Conservation (phyloP, 1,140 invertebrate genomes). For the Drosophila aff. region DNA sequence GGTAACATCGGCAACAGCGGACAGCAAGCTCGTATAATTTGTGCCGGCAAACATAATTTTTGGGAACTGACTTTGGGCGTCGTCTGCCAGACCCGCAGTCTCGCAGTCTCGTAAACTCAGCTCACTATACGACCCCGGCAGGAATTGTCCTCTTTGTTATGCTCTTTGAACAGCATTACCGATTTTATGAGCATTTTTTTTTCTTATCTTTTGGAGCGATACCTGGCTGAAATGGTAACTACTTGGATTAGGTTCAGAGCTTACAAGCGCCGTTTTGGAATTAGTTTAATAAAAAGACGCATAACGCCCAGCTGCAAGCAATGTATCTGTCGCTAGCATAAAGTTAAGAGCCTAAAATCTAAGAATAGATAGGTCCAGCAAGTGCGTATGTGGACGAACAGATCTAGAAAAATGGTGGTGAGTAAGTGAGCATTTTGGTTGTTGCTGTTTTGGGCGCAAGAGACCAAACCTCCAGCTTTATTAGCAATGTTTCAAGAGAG, state of each 20-base stretch:
- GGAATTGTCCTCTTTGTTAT: constrained; percentile 33
- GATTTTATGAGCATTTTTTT: constrained; percentile 29
- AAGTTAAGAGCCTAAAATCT: too few species aligned
- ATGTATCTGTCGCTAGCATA: too few species aligned
- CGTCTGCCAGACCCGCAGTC: constrained; percentile 8
- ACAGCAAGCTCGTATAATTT: constrained; percentile 55
- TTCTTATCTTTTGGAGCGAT: neutral
- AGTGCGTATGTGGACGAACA: too few species aligned
- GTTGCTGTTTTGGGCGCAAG: too few species aligned
- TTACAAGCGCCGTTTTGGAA: neutral
- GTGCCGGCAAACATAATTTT: constrained; percentile 53
- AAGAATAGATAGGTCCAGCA: too few species aligned
- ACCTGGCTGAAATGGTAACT: constrained; percentile 18
- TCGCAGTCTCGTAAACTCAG: constrained; percentile 22
- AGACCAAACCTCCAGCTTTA: neutral
- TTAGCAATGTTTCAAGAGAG: neutral
- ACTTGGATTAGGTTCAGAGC: constrained; percentile 7
- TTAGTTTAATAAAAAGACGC: neutral
- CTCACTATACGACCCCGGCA: constrained; percentile 41
- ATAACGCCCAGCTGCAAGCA: neutral
- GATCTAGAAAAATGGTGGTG: too few species aligned
- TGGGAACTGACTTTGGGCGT: neutral
- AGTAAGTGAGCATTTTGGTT: too few species aligned
- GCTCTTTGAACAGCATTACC: constrained; percentile 41
- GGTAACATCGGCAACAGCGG: constrained; percentile 1